Percentiles rank a stretch among this genome's conserved stretches.
Conservation (phyloP, 1,140 invertebrate species). For the Camponotus pennsylvanicus region DNA sequence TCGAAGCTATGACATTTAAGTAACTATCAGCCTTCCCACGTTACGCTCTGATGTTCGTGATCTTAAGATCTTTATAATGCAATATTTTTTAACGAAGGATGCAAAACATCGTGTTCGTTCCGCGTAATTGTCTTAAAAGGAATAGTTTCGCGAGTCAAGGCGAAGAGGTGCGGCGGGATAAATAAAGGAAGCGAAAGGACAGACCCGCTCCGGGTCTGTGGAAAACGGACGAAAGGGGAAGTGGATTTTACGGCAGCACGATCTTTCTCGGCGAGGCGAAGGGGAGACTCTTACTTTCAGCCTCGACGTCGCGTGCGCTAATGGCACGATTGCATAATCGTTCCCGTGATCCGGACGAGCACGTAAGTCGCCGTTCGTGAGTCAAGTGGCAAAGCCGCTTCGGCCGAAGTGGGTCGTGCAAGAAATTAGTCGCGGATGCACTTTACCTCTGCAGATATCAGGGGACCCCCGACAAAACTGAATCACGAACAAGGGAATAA, state of each 20-base stretch:
- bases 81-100: constrained; percentile 29
- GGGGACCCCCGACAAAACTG: neutral
- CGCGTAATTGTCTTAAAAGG: constrained; percentile 40
- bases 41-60: constrained; percentile 17
- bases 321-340: constrained; percentile 72
- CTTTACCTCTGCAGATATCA: constrained; percentile 17
- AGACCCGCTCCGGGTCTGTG: neutral
- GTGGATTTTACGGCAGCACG: constrained; percentile 47
- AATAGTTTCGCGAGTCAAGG: constrained; percentile 40
- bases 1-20: constrained; percentile 28
- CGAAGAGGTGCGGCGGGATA: constrained; percentile 28
- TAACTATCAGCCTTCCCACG: constrained; percentile 8
- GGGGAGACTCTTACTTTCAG: constrained; percentile 78
- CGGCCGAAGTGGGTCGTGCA: constrained; percentile 67
- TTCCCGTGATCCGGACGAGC: constrained; percentile 49
- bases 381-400: constrained; percentile 70
- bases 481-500: constrained; percentile 14
- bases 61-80: constrained; percentile 9
- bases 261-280: constrained; percentile 58
- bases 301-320: constrained; percentile 74
- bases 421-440: constrained; percentile 56
- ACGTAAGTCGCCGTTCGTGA: constrained; percentile 68
- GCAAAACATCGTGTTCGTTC: constrained; percentile 25
- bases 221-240: constrained; percentile 43
- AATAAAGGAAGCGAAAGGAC: constrained; percentile 40